Conservation (phyloP, 1,140 invertebrate genomes). For the Solen grandis region DNA sequence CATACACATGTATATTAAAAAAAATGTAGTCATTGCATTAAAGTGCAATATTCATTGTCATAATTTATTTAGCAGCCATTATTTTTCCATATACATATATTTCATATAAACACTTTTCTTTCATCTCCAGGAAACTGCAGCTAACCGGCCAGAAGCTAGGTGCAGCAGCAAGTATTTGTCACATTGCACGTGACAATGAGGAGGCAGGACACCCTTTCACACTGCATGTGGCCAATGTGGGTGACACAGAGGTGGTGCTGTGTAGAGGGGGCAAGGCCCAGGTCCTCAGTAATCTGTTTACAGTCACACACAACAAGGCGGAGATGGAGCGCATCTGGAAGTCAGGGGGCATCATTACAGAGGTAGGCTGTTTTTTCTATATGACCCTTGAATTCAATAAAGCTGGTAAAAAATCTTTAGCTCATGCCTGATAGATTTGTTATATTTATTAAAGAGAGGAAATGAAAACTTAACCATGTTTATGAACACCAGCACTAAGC, state of each 20-base stretch:
- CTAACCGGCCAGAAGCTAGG: slow-evolving; percentile 77
- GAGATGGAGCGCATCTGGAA: slow-evolving; percentile 77
- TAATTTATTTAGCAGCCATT: no score
- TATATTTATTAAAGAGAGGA: no score
- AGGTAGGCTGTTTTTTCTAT: slow-evolving; percentile 71
- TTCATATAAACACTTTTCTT: no score
- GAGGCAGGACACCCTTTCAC: slow-evolving; percentile 61
- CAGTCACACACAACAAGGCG: slow-evolving; percentile 68
- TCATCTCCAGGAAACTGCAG: slow-evolving; percentile 74
- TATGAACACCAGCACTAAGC: no score
- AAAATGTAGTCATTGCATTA: no score
- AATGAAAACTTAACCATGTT: no score
- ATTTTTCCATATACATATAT: no score
- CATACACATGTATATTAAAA: no score
- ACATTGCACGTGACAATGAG: slow-evolving; percentile 63
- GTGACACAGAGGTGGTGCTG: slow-evolving; percentile 78
- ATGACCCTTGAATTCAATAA: no score
- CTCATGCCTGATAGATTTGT: no score
- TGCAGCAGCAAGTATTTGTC: slow-evolving; percentile 76
- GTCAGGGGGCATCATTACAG: slow-evolving; percentile 80
- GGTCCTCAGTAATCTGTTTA: slow-evolving; percentile 74
- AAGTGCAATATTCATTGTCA: no score
- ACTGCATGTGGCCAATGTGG: slow-evolving; percentile 79
- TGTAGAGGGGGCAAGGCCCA: slow-evolving; percentile 73
- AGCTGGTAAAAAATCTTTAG: no score